Evolutionary conservation across 2,888 invertebrate genomes (phyloP), one percentile per base, ranked within the genome.

Genomic region (Atethmia centrago): DNA sequence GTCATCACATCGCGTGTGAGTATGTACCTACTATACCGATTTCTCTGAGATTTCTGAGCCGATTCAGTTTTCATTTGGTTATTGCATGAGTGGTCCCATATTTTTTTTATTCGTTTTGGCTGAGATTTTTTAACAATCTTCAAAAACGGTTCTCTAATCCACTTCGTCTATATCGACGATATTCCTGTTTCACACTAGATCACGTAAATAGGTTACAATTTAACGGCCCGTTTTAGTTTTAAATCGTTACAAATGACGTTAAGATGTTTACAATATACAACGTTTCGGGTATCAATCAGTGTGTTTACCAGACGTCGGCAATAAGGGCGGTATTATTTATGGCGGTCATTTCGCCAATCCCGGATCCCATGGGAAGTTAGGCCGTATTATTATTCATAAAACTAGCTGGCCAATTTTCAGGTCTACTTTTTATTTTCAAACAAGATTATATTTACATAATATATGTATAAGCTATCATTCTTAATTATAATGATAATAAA

Each of bases 241-340:
- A 61, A 36, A 67, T 53, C 21, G 58, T 63, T 36, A 61, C 59
- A 67, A 47, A 55, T 71, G 40, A 40, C 36, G 25, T 51, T 62
- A 69, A 67, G 51, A 51, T 76, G 67, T 79, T 67, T 70, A 70
- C 28, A 69, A 49, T 51, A 40, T 14, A 59, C 40, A 64, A 28
- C 47, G 67, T 59, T 53, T 71, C 49, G 36, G 55, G n/a, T 49
- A 71, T 64, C 75, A 51, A 71, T 64, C 75, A 51, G 47, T 51
- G 31, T 71, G 77, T 82, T 79, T 79, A 82, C 72, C 25, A 51
- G 36, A 77, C 36, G 69, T 80, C 71, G 28, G 83, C 45, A 68
- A 74, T 82, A 82, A 76, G 65, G 72, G 74, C 68, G 49, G 12
- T 65, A 77, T 80, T 79, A 85, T 85, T 80, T 81, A 80, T 77